Evolutionary conservation across 2,113 vertebrate genomes (phyloP).

Genomic region (human): GRCh38 chr14:71247001-71247500

Average conservation of each 20-base stretch:
- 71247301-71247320: background rate
- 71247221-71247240: background rate
- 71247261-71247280: background rate
- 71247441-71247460: background rate
- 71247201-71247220: background rate
- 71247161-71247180: background rate
- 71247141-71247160: background rate
- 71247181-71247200: background rate
- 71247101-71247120: background rate
- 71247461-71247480: background rate
- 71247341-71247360: background rate
- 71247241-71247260: background rate
- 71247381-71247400: background rate
- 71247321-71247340: background rate
- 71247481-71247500: background rate
- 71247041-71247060: background rate
- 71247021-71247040: constrained; percentile 20
- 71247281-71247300: background rate
- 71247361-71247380: background rate
- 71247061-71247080: background rate
- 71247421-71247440: background rate
- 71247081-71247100: background rate
- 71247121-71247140: background rate
- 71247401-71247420: background rate
- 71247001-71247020: background rate